phyloP scores from a whole-genome alignment of 2,888 invertebrate species.

The Tenodera sinensis region DNA sequence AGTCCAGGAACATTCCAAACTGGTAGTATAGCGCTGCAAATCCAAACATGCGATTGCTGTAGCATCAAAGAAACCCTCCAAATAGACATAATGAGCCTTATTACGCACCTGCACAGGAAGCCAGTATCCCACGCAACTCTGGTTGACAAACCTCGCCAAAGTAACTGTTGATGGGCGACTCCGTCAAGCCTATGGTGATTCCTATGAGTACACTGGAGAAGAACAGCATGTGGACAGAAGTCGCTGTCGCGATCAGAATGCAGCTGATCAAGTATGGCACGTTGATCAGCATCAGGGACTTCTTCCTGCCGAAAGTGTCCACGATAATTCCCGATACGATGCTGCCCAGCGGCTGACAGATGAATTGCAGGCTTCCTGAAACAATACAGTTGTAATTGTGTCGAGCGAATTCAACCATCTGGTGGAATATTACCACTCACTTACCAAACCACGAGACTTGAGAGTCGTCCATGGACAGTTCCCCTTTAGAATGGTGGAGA shows the following conservation, averaged over 20 bases:
- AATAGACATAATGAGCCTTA: background rate
- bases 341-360: background rate
- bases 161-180: conserved; percentile 56
- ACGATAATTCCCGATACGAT: conserved; percentile 49
- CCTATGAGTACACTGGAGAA: conserved; percentile 53
- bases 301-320: conserved; percentile 54
- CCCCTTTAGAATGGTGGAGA: background rate
- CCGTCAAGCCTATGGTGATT: conserved; percentile 57
- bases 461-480: background rate
- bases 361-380: background rate
- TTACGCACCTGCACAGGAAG: background rate
- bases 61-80: too few relatives aligned
- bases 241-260: conserved; percentile 52
- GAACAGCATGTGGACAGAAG: conserved; percentile 50
- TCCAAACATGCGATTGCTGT: background rate
- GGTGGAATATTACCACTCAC: background rate
- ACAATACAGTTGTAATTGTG: background rate
- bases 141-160: conserved; percentile 58
- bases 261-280: conserved; percentile 56
- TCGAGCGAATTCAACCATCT: background rate
- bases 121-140: background rate
- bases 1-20: conserved; percentile 52
- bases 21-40: conserved; percentile 1
- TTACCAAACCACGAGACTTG: conserved; percentile 8
- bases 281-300: conserved; percentile 54